Evolutionary conservation across 2,113 vertebrate species (phyloP).

Genomic region (Coptodon rendalli): DNA sequence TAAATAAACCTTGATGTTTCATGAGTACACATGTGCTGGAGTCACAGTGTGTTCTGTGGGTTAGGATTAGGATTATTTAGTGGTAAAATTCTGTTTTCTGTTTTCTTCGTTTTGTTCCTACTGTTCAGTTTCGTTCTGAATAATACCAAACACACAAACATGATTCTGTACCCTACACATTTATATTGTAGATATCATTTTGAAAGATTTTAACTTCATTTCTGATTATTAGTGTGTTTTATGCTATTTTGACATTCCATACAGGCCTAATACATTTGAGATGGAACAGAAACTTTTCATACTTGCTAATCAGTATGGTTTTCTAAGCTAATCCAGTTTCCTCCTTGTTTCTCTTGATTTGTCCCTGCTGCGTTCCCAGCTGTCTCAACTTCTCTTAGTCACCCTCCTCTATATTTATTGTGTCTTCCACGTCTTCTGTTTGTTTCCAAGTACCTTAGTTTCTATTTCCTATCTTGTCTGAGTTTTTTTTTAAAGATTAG

Average conservation of each 20-base stretch:
- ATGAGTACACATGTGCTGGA: not conserved
- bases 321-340: not conserved
- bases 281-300: not conserved
- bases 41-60: not conserved
- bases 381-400: not conserved
- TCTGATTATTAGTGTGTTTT: fast-evolving
- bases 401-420: not conserved
- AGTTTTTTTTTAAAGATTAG: fast-evolving
- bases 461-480: not conserved
- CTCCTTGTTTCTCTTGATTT: not conserved
- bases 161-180: not conserved
- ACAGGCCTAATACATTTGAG: not conserved
- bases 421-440: not conserved
- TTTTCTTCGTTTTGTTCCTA: fast-evolving
- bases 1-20: not conserved
- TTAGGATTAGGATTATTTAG: not conserved
- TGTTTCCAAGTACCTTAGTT: not conserved
- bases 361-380: not conserved
- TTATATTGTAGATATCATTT: not conserved
- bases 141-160: not conserved
- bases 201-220: fast-evolving
- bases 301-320: not conserved
- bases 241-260: not conserved
- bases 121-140: not conserved
- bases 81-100: fast-evolving